These are phyloP conservation scores for Bugula neritina DNA, from an alignment of 2,888 invertebrate genomes.

Conservation along the genomic window DNA sequence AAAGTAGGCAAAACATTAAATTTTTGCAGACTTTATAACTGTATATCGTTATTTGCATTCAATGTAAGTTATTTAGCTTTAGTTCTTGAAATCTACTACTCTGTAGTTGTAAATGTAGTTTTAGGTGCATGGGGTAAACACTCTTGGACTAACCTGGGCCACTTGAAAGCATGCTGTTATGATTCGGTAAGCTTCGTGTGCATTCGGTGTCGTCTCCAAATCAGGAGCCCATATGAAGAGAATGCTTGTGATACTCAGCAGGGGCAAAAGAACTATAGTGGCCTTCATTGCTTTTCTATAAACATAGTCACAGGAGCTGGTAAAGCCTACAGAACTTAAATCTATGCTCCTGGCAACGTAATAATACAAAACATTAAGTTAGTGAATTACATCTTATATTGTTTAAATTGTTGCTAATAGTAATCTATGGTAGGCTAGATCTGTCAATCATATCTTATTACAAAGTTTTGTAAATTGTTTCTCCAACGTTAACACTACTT, in stretches of 20 bases:
- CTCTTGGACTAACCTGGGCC: slow-evolving; percentile 53
- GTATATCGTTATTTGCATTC: not conserved
- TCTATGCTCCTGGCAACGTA: no score
- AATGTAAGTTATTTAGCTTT: no score
- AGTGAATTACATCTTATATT: not conserved
- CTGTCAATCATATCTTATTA: no score
- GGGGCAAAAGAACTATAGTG: slow-evolving; percentile 58
- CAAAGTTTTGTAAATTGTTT: no score
- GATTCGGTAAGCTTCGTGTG: slow-evolving; percentile 54
- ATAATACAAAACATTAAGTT: not conserved
- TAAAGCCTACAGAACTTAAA: no score
- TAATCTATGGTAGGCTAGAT: no score
- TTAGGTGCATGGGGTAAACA: no score
- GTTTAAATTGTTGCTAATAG: not conserved
- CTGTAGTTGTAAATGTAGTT: no score
- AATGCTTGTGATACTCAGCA: slow-evolving; percentile 58
- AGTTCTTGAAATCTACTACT: no score
- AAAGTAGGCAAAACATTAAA: slow-evolving; percentile 33
- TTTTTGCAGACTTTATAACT: no score
- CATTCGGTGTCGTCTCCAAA: slow-evolving; percentile 43
- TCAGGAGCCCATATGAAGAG: slow-evolving; percentile 56
- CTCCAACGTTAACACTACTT: no score
- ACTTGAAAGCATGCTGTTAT: slow-evolving; percentile 57
- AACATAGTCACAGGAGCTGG: no score
- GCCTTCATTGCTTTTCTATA: slow-evolving; percentile 57